Base-by-base conservation (phyloP, 2,888 invertebrate species). In the Smittia sp. region DNA sequence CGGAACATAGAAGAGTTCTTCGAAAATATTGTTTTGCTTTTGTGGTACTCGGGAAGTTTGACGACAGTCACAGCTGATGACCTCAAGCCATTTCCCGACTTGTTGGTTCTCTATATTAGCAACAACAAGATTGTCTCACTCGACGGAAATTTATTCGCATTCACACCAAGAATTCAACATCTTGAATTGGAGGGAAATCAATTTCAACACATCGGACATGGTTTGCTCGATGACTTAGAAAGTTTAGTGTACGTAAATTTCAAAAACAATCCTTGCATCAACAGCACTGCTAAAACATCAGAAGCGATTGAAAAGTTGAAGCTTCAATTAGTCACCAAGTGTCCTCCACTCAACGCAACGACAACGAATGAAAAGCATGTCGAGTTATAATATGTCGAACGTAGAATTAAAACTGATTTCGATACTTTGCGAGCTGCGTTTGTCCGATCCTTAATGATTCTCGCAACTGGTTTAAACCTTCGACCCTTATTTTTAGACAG, bases 391-490 rank as follows among this genome's bases (percentile, higher is more conserved):
- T 6, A 32, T 32, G 32, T 9, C 3, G 9, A 32, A 32, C 9
- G 9, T 32, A 32, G 9, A 32, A 32, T 9, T 32, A 9, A 32
- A 32, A 32, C 32, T 32, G 9, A 32, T 32, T 32, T 32, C 3
- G 9, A 32, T 6, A 9, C 9, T 32, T 46, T 46, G 46, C 13
- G 46, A 46, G n/a, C 46, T 11, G n/a, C 6, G n/a, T 15, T 46
- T 7, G 58, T 22, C 18, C 58, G 2, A 58, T 9, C 22, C 9
- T 58, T 58, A 58, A 58, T 58, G 58, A 58, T 58, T 22, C 58
- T 58, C n/a, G 2, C 18, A 58, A 58, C 58, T 58, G 20, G 58
- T 58, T 58, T 58, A n/a, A n/a, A n/a, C 20, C 58, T 20, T 58
- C 18, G 22, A 58, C 58, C 58, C 58, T 58, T 58, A 13, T 46